Percentiles rank a stretch among this genome's conserved stretches.
These are phyloP conservation scores for Centruroides sculpturatus DNA, from an alignment of 1,140 invertebrate genomes.

Conservation along the genomic window DNA sequence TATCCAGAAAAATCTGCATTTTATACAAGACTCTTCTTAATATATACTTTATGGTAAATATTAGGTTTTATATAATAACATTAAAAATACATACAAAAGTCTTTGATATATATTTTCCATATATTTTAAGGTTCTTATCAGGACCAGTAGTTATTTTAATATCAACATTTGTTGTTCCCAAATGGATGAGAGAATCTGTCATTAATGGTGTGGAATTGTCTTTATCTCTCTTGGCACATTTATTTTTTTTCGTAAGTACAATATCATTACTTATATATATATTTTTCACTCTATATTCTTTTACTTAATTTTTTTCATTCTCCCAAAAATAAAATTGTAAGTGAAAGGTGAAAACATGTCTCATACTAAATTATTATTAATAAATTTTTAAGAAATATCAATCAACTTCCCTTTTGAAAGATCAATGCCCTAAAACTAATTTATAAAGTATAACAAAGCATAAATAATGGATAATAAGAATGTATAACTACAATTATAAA, in stretches of 20 bases:
- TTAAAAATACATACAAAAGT: no score
- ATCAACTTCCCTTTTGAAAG: no score
- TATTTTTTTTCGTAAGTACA: conserved; percentile 53
- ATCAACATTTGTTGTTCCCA: conserved; percentile 65
- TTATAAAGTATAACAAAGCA: no score
- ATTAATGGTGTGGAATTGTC: conserved; percentile 60
- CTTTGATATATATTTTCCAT: not conserved
- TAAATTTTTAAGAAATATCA: not conserved
- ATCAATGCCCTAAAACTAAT: no score
- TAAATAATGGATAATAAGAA: not conserved
- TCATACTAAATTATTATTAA: not conserved
- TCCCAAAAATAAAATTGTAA: not conserved
- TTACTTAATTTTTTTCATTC: not conserved
- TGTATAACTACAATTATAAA: not conserved
- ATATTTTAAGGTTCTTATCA: conserved; percentile 46
- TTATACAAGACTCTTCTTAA: conserved; percentile 60
- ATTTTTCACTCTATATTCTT: not conserved
- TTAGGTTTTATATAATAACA: not conserved
- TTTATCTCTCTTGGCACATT: conserved; percentile 58
- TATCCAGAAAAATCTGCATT: conserved; percentile 58
- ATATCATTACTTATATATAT: not conserved
- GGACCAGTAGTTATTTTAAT: conserved; percentile 61
- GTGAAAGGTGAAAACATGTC: not conserved
- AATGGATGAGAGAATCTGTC: conserved; percentile 81
- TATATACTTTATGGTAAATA: conserved; percentile 59